Conservation (phyloP, 2,113 vertebrate genomes). For the Dicerorhinus sumatrensis region DNA sequence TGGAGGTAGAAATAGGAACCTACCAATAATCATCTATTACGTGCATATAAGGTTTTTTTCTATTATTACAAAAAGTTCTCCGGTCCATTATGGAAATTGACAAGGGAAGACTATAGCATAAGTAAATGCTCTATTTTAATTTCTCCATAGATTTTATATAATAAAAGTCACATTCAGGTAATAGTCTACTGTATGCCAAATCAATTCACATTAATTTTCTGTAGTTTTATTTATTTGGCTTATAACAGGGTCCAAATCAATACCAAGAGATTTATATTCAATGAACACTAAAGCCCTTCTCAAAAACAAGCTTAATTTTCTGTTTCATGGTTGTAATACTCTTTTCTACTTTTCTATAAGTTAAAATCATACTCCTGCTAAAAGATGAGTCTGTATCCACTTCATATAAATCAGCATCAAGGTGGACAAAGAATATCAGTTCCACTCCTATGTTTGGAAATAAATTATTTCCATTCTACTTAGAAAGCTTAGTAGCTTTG, state of each 20-base stretch:
- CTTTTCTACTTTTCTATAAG: background rate
- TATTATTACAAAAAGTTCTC: constrained; percentile 41
- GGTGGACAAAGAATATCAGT: background rate
- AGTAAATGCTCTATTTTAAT: constrained; percentile 56
- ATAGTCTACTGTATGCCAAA: constrained; percentile 26
- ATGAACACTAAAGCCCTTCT: background rate
- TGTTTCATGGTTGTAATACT: background rate
- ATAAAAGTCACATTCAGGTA: constrained; percentile 49
- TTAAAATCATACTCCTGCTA: constrained; percentile 26
- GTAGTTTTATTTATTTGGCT: constrained; percentile 48
- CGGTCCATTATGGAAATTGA: constrained; percentile 5
- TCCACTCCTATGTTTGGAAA: background rate
- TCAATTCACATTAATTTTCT: constrained; percentile 55
- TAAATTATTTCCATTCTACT: background rate
- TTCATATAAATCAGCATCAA: constrained; percentile 22
- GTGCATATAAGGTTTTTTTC: background rate
- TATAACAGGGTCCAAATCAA: constrained; percentile 36
- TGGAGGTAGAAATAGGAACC: background rate
- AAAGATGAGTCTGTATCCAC: background rate
- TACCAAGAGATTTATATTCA: constrained; percentile 22
- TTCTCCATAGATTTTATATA: constrained; percentile 48
- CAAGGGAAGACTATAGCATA: background rate
- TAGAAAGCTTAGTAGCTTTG: background rate
- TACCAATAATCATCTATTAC: constrained; percentile 18
- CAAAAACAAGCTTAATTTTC: background rate